A percentile compares a stretch with the other conserved stretches of the same genome.
These are phyloP conservation scores for Nansenia antarctica DNA, from an alignment of 2,113 vertebrate genomes.

Conservation along the genomic window DNA sequence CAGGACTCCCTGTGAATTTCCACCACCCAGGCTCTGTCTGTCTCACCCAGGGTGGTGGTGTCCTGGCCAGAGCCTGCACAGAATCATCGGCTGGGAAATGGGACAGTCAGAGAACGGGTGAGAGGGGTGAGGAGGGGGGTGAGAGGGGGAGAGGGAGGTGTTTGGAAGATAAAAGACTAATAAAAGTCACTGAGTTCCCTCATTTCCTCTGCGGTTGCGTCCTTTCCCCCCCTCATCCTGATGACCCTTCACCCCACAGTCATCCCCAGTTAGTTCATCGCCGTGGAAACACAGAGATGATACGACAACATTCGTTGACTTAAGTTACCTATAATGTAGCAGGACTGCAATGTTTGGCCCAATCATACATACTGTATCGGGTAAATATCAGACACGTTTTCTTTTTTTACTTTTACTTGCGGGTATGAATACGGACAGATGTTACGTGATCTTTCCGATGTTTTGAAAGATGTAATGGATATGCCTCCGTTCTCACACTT, in stretches of 20 bases:
- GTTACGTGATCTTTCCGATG: neutral
- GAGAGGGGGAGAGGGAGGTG: conserved; percentile 28
- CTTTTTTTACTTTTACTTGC: too few species aligned
- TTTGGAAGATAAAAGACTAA: conserved; percentile 6
- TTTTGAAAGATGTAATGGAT: neutral
- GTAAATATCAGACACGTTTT: too few species aligned
- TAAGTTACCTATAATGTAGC: neutral
- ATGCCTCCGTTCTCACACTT: neutral
- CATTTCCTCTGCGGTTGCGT: neutral
- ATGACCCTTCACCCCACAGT: neutral
- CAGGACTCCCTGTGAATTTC: neutral
- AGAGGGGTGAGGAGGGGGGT: too few species aligned
- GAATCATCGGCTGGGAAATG: conserved; percentile 62
- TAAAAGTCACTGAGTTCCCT: neutral
- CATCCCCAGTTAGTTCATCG: neutral
- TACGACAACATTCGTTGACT: neutral
- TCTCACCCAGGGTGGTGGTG: too few species aligned
- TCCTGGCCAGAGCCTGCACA: too few species aligned
- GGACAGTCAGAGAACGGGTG: conserved; percentile 40
- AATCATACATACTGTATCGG: neutral
- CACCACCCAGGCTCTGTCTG: neutral
- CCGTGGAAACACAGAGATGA: neutral
- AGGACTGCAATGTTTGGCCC: neutral
- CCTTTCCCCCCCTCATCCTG: neutral
- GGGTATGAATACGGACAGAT: too few species aligned